Conservation (phyloP, 2,797 vertebrate species). For the Dendrocincla tyrannina region DNA sequence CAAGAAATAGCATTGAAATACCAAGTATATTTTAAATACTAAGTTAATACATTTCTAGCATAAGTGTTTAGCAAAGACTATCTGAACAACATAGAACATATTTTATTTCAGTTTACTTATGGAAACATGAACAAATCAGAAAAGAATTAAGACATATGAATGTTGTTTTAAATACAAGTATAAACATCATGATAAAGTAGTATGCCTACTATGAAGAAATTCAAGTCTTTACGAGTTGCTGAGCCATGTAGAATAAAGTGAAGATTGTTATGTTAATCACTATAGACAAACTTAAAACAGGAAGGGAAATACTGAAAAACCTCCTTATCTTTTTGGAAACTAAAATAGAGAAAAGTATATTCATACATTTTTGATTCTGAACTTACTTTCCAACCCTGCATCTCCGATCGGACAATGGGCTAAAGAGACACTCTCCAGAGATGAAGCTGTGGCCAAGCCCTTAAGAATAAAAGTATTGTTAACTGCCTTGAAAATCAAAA, state of each 20-base stretch:
- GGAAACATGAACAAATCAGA: background rate
- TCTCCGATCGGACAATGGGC: constrained; percentile 91
- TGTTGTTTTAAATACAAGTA: background rate
- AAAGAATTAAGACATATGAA: background rate
- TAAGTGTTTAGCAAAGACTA: background rate
- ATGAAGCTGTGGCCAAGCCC: constrained; percentile 85
- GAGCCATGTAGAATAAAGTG: background rate
- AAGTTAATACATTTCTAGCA: background rate
- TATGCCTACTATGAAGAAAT: background rate
- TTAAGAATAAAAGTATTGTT: constrained; percentile 63
- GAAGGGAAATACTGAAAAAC: background rate
- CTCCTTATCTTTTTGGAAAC: background rate
- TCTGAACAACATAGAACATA: background rate
- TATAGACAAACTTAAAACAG: background rate
- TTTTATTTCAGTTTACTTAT: background rate
- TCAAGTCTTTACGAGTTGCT: background rate
- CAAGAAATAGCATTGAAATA: background rate
- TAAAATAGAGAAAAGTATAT: background rate
- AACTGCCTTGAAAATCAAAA: background rate
- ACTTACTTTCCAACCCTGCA: constrained; percentile 90
- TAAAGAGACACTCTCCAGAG: constrained; percentile 87
- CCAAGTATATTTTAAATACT: background rate
- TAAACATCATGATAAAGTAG: background rate
- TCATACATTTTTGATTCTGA: background rate
- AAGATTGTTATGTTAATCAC: background rate